Percentiles rank a stretch among this genome's conserved stretches.
Conservation (phyloP, 2,888 invertebrate species). For the Microdon myrmicae region DNA sequence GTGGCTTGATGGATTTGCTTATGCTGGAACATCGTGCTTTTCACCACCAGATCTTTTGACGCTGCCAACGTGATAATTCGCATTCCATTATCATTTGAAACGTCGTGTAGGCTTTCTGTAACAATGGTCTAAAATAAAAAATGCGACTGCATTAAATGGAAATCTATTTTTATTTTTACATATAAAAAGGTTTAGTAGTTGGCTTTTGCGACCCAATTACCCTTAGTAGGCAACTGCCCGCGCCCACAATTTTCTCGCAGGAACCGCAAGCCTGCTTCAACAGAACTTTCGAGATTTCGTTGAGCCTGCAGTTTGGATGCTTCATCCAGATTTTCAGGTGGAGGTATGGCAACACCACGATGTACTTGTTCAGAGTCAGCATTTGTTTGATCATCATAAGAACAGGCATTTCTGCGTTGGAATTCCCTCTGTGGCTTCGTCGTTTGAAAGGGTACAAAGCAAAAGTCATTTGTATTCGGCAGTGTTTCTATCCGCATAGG, state of each 20-base stretch:
- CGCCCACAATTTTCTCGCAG: conserved; percentile 70
- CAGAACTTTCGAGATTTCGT: conserved; percentile 68
- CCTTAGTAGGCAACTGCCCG: conserved; percentile 59
- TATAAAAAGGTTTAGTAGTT: conserved; percentile 58
- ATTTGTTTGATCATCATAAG: background rate
- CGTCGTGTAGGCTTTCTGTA: too few species aligned
- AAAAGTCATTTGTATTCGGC: conserved; percentile 3
- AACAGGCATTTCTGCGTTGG: conserved; percentile 12
- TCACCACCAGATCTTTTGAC: too few species aligned
- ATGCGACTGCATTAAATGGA: too few species aligned
- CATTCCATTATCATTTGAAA: too few species aligned
- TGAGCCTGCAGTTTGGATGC: conserved; percentile 59
- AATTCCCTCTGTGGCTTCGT: conserved; percentile 28
- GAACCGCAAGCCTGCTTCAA: conserved; percentile 70
- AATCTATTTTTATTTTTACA: too few species aligned
- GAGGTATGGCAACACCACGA: conserved; percentile 71
- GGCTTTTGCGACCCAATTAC: conserved; percentile 64
- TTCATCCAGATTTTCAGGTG: conserved; percentile 74
- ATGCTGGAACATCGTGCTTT: too few species aligned
- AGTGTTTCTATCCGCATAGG: conserved; percentile 46
- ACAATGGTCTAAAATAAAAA: too few species aligned
- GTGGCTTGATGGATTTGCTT: too few species aligned
- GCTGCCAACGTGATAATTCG: too few species aligned
- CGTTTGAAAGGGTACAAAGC: conserved; percentile 32
- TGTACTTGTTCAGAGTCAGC: conserved; percentile 32